These are phyloP conservation scores for Phorcus lineatus DNA, from an alignment of 2,888 invertebrate genomes.

Conservation along the genomic window DNA sequence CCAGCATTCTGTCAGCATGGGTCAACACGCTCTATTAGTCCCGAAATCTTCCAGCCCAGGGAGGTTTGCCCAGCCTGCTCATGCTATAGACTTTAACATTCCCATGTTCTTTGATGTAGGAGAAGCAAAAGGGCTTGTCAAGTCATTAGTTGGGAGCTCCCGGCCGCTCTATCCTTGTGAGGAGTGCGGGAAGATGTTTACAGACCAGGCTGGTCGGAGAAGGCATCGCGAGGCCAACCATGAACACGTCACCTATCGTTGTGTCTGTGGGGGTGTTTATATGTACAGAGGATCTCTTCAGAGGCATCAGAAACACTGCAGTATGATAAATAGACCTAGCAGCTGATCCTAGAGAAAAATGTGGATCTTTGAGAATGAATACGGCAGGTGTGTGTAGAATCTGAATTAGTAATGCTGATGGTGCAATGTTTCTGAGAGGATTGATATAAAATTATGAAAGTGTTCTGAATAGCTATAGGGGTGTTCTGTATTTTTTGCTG, in stretches of 20 bases:
- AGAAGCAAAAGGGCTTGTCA: background rate
- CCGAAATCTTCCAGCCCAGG: background rate
- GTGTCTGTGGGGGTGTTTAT: slow-evolving; percentile 2
- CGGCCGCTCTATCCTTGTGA: background rate
- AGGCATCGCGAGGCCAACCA: background rate
- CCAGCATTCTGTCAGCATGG: background rate
- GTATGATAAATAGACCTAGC: background rate
- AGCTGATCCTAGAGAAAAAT: background rate
- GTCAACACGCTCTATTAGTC: background rate
- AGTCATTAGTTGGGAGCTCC: background rate
- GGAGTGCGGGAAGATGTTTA: slow-evolving; percentile 12
- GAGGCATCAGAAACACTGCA: slow-evolving; percentile 10
- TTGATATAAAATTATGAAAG: too few species aligned
- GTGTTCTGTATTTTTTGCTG: too few species aligned
- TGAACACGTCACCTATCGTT: background rate
- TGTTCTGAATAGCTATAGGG: too few species aligned
- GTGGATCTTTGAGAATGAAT: too few species aligned
- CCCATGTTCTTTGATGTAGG: background rate
- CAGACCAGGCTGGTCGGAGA: background rate
- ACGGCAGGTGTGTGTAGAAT: too few species aligned
- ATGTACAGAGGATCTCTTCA: slow-evolving; percentile 1
- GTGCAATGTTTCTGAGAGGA: too few species aligned
- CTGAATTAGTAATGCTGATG: too few species aligned
- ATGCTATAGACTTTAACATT: background rate
- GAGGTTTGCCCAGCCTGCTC: background rate